phyloP scores from a whole-genome alignment of 2,113 vertebrate genomes.

The Corvus moneduloides region DNA sequence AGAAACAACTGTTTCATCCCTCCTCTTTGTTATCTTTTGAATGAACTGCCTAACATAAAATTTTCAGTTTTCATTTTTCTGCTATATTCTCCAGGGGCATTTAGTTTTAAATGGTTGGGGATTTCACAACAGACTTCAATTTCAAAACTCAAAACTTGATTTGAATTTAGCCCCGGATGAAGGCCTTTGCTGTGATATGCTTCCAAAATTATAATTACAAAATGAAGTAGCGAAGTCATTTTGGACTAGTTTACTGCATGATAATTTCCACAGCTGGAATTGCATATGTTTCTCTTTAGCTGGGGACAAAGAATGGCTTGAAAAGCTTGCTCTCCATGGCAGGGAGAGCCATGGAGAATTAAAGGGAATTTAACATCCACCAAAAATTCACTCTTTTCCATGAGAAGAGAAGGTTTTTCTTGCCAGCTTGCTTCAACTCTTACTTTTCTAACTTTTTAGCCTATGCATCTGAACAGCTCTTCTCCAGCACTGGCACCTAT shows the following conservation, averaged over 20 bases:
- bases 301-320: background rate
- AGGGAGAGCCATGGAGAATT: background rate
- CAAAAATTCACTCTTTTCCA: background rate
- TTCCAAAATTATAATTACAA: slow-evolving; percentile 7
- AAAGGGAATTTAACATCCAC: background rate
- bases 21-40: background rate
- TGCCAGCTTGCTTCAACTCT: background rate
- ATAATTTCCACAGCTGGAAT: slow-evolving; percentile 13
- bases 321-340: background rate
- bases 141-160: background rate
- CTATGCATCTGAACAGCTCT: background rate
- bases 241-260: background rate
- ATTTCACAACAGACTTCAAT: slow-evolving; percentile 19
- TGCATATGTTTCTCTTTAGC: background rate
- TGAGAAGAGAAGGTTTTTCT: background rate
- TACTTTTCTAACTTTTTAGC: background rate
- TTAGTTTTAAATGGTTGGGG: slow-evolving; percentile 10
- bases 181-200: background rate
- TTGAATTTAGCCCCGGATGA: slow-evolving; percentile 14
- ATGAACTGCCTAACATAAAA: background rate
- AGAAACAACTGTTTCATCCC: background rate
- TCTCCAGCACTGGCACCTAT: background rate
- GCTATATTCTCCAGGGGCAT: background rate
- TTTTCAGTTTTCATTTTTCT: background rate
- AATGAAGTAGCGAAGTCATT: slow-evolving; percentile 20